Evolutionary conservation across 1,140 invertebrate species (phyloP).

Genomic region (Mactra quadrangularis): DNA sequence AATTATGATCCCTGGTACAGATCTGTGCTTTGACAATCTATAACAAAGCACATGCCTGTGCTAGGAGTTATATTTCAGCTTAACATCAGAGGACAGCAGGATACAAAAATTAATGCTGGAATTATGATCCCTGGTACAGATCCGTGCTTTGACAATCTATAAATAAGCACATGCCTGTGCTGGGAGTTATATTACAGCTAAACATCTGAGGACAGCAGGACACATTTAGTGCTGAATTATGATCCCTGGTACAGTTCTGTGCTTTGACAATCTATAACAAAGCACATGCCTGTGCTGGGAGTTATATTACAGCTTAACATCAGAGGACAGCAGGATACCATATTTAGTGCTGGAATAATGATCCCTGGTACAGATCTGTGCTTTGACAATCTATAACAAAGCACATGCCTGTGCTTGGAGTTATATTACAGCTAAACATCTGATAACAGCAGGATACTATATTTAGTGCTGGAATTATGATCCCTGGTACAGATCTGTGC

Average conservation of each 20-base stretch:
- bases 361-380: too few relatives aligned
- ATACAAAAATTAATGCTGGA: too few relatives aligned
- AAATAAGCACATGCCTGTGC: constrained; percentile 32
- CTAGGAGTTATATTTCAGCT: constrained; percentile 6
- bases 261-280: background rate
- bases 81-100: too few relatives aligned
- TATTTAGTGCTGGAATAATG: too few relatives aligned
- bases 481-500: constrained; percentile 5
- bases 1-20: constrained; percentile 8
- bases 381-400: background rate
- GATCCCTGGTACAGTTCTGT: constrained; percentile 17
- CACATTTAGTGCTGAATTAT: background rate
- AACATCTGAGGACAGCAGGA: background rate
- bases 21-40: background rate
- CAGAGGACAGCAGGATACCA: too few relatives aligned
- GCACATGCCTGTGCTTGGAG: constrained; percentile 5
- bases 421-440: too few relatives aligned
- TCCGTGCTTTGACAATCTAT: background rate
- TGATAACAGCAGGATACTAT: too few relatives aligned
- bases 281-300: constrained; percentile 39
- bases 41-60: constrained; percentile 24
- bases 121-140: background rate
- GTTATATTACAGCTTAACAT: background rate
- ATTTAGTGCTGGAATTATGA: too few relatives aligned
- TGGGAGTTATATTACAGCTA: background rate